Evolutionary conservation across 1,140 invertebrate species (phyloP).

Genomic region (Hycleus phaleratus): DNA sequence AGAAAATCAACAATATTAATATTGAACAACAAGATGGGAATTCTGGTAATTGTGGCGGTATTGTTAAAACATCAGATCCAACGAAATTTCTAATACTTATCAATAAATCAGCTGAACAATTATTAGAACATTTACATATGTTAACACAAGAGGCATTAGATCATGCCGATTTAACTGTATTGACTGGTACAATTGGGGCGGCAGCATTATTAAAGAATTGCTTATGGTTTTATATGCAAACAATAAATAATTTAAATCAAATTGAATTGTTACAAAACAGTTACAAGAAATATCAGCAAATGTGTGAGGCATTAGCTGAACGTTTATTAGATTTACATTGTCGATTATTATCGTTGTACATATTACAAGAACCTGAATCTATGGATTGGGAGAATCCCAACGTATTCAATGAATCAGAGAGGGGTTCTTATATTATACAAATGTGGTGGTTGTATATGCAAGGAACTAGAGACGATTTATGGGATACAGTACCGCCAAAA

Average conservation of each 20-base stretch:
- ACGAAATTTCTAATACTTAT: conserved; percentile 61
- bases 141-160: conserved; percentile 72
- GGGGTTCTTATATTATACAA: conserved; percentile 67
- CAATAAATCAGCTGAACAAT: conserved; percentile 58
- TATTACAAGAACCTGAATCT: conserved; percentile 69
- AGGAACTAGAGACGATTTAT: conserved; percentile 65
- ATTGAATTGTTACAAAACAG: conserved; percentile 40
- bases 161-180: conserved; percentile 67
- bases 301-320: conserved; percentile 73
- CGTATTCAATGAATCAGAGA: conserved; percentile 57
- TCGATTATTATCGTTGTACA: conserved; percentile 63
- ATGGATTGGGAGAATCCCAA: conserved; percentile 56
- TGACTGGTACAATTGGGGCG: conserved; percentile 69
- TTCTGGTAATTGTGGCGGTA: conserved; percentile 43
- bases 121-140: conserved; percentile 67
- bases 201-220: conserved; percentile 68
- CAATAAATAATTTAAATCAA: conserved; percentile 43
- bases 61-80: conserved; percentile 62
- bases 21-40: conserved; percentile 31
- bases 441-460: conserved; percentile 84
- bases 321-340: conserved; percentile 68
- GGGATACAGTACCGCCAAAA: conserved; percentile 71
- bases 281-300: conserved; percentile 69
- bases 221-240: conserved; percentile 62
- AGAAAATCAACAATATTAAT: conserved; percentile 26